phyloP scores from a whole-genome alignment of 2,113 vertebrate species.

The Cnemophilus loriae region DNA sequence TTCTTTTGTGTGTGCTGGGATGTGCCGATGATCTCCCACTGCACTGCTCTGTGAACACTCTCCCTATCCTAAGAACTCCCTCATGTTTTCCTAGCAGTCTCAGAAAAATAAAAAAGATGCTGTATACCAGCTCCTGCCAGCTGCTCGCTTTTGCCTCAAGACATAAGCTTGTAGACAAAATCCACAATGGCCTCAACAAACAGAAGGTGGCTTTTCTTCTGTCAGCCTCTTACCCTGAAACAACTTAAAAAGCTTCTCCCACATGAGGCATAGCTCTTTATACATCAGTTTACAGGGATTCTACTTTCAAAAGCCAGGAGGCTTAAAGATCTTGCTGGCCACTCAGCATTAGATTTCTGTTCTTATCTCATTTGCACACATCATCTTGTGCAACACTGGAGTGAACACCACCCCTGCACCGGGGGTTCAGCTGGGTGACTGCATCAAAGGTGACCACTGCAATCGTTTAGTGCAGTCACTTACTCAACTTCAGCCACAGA shows the following conservation, averaged over 20 bases:
- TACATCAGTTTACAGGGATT: not conserved
- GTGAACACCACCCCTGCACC: not conserved
- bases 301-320: not conserved
- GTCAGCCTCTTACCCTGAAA: not conserved
- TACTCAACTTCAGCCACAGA: not conserved
- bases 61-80: not conserved
- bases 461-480: not conserved
- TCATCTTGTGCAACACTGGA: fast-evolving
- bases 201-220: not conserved
- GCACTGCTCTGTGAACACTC: not conserved
- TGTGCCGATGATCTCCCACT: not conserved
- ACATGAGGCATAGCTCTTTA: not conserved
- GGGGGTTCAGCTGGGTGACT: not conserved
- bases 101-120: not conserved
- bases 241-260: not conserved
- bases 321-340: not conserved
- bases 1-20: not conserved
- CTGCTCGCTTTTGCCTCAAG: slow-evolving; percentile 4
- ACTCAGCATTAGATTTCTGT: not conserved
- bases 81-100: not conserved
- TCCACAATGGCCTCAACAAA: not conserved
- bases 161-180: not conserved
- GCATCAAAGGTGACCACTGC: not conserved
- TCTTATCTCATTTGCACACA: not conserved
- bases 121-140: not conserved